Percentiles rank a stretch among this genome's conserved stretches.
Conservation (phyloP, 2,113 vertebrate species). For the Pygoscelis adeliae region DNA sequence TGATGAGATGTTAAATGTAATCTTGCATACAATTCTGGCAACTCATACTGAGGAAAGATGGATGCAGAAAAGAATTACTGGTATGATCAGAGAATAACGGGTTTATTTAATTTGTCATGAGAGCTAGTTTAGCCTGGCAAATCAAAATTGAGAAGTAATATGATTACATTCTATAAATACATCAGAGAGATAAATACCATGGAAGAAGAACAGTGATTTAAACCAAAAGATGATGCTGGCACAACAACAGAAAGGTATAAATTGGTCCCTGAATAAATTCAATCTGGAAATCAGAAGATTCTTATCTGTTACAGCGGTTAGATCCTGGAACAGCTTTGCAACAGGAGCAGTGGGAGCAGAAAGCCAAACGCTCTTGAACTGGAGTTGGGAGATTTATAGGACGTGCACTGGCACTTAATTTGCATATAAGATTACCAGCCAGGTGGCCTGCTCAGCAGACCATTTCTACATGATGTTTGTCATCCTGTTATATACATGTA, state of each 20-base stretch:
- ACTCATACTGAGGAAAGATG: background rate
- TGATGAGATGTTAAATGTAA: background rate
- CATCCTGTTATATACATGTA: background rate
- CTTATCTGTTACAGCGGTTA: background rate
- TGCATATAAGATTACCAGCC: background rate
- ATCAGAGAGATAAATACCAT: background rate
- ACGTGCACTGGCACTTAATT: background rate
- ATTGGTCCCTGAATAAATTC: constrained; percentile 9
- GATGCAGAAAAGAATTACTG: background rate
- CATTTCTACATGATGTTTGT: background rate
- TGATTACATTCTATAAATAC: constrained; percentile 2
- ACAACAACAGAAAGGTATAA: constrained; percentile 42
- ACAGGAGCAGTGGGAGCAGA: background rate
- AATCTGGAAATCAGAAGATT: constrained; percentile 32
- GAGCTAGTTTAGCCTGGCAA: background rate
- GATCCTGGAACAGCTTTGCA: background rate
- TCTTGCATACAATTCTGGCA: background rate
- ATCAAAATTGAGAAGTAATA: background rate
- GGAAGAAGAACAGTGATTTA: background rate
- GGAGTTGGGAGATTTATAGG: background rate
- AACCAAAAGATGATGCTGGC: constrained; percentile 1
- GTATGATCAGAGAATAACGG: background rate
- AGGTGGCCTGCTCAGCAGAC: background rate
- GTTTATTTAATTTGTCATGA: background rate
- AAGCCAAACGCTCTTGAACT: background rate